phyloP scores from a whole-genome alignment of 2,888 invertebrate species.

The Drosophila testacea region DNA sequence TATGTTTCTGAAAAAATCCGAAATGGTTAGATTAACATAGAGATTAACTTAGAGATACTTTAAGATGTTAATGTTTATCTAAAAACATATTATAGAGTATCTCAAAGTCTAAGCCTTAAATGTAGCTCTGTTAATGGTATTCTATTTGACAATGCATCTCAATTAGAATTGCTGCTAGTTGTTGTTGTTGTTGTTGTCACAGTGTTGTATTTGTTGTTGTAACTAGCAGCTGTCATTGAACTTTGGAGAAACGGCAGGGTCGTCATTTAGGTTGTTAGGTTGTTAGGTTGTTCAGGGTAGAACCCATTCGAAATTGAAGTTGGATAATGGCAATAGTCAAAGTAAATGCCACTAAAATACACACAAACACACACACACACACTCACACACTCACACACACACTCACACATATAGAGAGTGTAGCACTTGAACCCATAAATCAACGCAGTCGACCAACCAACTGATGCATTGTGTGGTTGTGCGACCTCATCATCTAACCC shows the following conservation, averaged over 20 bases:
- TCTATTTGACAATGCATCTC: constrained; percentile 52
- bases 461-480: constrained; percentile 46
- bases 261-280: constrained; percentile 10
- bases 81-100: constrained; percentile 7
- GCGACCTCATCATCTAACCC: constrained; percentile 38
- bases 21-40: too few relatives aligned
- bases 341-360: constrained; percentile 31
- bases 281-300: neutral
- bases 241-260: constrained; percentile 49
- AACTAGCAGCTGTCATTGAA: constrained; percentile 67
- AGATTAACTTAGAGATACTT: too few relatives aligned
- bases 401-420: constrained; percentile 3
- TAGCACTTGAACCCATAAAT: constrained; percentile 59
- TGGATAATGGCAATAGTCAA: constrained; percentile 50
- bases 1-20: too few relatives aligned
- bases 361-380: constrained; percentile 6
- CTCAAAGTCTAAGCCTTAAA: neutral
- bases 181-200: constrained; percentile 22
- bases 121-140: constrained; percentile 12
- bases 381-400: constrained; percentile 3
- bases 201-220: constrained; percentile 24
- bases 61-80: too few relatives aligned
- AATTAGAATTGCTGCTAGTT: constrained; percentile 55
- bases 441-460: constrained; percentile 48
- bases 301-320: constrained; percentile 40